A percentile compares a stretch with the other conserved stretches of the same genome.
These are phyloP conservation scores for Phataginus tricuspis DNA, from an alignment of 2,797 vertebrate species.

Conservation along the genomic window DNA sequence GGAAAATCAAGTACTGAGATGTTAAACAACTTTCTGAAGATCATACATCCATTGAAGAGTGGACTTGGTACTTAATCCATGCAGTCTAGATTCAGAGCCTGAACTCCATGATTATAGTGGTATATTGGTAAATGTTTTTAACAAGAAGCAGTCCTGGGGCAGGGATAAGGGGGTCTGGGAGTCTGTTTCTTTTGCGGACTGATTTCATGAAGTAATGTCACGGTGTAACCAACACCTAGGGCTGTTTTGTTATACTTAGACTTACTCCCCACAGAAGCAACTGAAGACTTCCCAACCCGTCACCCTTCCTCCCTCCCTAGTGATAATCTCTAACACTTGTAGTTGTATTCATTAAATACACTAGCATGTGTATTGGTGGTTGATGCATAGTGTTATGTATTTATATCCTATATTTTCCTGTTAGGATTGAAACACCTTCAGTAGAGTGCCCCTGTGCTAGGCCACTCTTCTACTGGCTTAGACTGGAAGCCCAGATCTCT, in stretches of 20 bases:
- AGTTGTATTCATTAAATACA: neutral
- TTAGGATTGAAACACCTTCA: neutral
- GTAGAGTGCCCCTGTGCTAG: neutral
- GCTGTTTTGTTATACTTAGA: neutral
- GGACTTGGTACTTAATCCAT: neutral
- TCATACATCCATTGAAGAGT: neutral
- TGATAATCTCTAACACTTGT: neutral
- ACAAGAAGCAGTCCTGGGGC: neutral
- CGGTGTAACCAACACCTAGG: neutral
- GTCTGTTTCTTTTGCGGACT: neutral
- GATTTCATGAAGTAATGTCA: neutral
- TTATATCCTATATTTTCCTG: neutral
- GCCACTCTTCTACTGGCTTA: too few relatives aligned
- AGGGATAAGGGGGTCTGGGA: neutral
- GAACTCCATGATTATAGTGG: neutral
- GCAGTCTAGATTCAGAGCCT: neutral
- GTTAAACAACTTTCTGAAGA: neutral
- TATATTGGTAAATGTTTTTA: neutral
- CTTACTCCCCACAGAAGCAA: neutral
- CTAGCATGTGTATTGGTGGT: neutral
- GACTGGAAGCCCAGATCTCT: neutral
- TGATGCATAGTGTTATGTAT: neutral
- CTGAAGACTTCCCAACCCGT: neutral
- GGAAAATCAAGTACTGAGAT: neutral
- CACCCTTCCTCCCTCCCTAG: neutral